Base-by-base conservation (phyloP, 2,113 vertebrate species). In the Leptobrachium ailaonicum region DNA sequence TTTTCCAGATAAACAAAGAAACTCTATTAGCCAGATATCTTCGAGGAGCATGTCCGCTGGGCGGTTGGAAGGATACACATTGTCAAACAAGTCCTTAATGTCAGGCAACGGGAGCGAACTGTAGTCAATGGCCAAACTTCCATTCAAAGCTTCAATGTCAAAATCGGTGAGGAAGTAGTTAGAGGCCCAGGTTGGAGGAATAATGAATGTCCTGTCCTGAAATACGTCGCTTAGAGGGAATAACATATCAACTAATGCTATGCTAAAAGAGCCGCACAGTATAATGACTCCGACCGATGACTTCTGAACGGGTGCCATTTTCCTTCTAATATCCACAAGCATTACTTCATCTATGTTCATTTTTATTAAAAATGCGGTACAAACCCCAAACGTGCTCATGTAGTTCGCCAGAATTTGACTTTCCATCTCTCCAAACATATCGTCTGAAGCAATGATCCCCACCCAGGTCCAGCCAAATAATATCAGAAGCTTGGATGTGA, bases 391-490 rank as follows among this genome's bases (percentile, higher is more conserved):
- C 3, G 4, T 41, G 2, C 10, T 41, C 4, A 73, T 11, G 42
- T 41, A 73, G 42, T 58, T 41, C 7, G 2, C 13, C 53, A 73
- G 53, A 4, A 56, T 41, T 7, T 73, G 32, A 41, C 10, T 14
- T 8, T 73, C 40, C 10, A 2, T 58, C 1, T 73, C 40, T 58
- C 71, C 71, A 9, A 1, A 6, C 5, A 3, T 40, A 14, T 73
- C 32, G 40, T 56, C 12, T 2, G 53, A 54, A 2, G 40, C 53
- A 42, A 73, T 58, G 6, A 73, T 73, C 53, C 71, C 71, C 32
- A 73, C 71, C 71, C 50, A 54, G 53, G 32, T 73, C 71, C 71
- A 73, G 40, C 40, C 53, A 73, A 73, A 73, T 2, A 4, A 1
- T 58, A 42, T 54, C 41, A 73, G 40, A 5, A 73, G 32, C 4